phyloP scores from a whole-genome alignment of 2,797 vertebrate genomes.

The Cheirogaleus major region DNA sequence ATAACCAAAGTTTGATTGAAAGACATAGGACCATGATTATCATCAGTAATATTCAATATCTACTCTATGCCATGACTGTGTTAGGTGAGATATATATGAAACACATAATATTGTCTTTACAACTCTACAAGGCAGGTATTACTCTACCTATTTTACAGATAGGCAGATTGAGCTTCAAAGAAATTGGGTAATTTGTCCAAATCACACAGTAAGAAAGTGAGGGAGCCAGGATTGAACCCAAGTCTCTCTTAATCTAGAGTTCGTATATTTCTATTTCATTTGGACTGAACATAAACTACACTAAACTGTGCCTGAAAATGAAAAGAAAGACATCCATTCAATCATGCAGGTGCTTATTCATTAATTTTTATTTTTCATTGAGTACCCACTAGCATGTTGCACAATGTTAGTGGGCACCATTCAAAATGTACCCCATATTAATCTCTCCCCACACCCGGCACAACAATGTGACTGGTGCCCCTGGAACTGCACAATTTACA shows the following conservation, averaged over 20 bases:
- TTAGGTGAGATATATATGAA: neutral
- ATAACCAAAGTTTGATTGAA: neutral
- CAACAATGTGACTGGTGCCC: neutral
- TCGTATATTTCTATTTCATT: neutral
- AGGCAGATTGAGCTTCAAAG: neutral
- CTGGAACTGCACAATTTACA: neutral
- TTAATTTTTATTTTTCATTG: neutral
- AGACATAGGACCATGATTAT: neutral
- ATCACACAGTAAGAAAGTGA: neutral
- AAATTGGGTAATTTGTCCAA: conserved; percentile 14
- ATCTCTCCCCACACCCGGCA: neutral
- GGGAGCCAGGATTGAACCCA: neutral
- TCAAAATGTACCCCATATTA: too few species aligned
- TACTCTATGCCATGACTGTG: neutral
- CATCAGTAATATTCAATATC: neutral
- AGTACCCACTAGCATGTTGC: neutral
- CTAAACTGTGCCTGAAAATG: neutral
- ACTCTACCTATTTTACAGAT: neutral
- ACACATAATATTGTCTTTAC: neutral
- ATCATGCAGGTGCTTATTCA: neutral
- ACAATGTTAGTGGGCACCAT: neutral
- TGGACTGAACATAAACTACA: neutral
- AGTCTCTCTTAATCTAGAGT: neutral
- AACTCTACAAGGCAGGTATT: neutral
- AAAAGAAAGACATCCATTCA: neutral